phyloP scores from a whole-genome alignment of 2,888 invertebrate species.

The Empis livida region DNA sequence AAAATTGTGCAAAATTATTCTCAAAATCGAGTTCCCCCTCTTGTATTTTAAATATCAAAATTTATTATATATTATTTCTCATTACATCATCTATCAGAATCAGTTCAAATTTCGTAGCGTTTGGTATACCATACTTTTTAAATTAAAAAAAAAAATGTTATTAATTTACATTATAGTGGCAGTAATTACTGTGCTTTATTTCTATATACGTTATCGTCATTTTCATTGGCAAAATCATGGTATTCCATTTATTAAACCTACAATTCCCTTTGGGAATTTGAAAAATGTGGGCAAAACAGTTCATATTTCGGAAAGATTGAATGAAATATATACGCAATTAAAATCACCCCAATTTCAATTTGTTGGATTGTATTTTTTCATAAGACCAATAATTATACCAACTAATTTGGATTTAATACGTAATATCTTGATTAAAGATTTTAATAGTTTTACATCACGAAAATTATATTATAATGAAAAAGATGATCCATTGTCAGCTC shows the following conservation, averaged over 20 bases:
- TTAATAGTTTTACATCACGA: constrained; percentile 29
- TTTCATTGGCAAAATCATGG: constrained; percentile 18
- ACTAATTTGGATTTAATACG: constrained; percentile 30
- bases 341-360: constrained; percentile 13
- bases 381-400: constrained; percentile 18
- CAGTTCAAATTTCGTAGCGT: no score
- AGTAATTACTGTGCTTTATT: no score
- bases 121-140: no score
- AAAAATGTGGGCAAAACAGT: constrained; percentile 17
- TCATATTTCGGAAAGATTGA: constrained; percentile 17
- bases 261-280: constrained; percentile 19
- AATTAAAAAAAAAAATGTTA: no score
- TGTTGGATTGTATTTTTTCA: constrained; percentile 23
- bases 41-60: no score
- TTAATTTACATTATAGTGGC: no score
- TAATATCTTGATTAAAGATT: constrained; percentile 31
- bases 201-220: neutral
- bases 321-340: constrained; percentile 16
- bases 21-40: no score
- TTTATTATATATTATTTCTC: no score
- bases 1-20: no score
- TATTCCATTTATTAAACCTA: constrained; percentile 17
- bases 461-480: constrained; percentile 27
- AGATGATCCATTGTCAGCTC: constrained; percentile 30
- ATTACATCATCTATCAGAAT: no score